phyloP scores from a whole-genome alignment of 2,113 vertebrate genomes.

The Podarcis raffonei region DNA sequence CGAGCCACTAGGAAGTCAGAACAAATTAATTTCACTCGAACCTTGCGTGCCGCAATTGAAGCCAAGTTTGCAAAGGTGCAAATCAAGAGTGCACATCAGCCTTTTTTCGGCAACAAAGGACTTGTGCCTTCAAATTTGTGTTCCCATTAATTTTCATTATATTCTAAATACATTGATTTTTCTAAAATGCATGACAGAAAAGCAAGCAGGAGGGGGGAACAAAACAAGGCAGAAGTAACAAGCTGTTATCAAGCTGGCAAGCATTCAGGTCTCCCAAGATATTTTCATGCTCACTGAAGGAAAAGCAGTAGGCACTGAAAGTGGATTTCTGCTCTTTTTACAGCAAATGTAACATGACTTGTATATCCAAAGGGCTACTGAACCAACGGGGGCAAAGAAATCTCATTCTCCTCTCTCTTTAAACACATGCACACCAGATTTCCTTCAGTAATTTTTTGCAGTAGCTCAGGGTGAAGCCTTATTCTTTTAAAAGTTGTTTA shows the following conservation, averaged over 20 bases:
- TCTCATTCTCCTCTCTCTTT: slow-evolving; percentile 26
- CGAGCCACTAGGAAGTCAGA: neutral
- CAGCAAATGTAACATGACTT: slow-evolving; percentile 29
- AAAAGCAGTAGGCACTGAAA: neutral
- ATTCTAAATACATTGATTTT: neutral
- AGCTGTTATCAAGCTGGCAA: slow-evolving; percentile 16
- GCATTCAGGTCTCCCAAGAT: slow-evolving; percentile 24
- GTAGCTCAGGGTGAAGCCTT: neutral
- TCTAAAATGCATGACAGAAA: neutral
- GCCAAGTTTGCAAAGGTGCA: neutral
- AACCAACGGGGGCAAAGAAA: slow-evolving; percentile 32
- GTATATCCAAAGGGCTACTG: slow-evolving; percentile 36
- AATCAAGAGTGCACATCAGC: neutral
- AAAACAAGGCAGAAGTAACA: neutral
- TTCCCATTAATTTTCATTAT: slow-evolving; percentile 8
- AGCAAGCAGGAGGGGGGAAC: neutral
- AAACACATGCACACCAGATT: slow-evolving; percentile 37
- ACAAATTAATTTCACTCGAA: slow-evolving; percentile 15
- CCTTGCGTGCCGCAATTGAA: neutral
- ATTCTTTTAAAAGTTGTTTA: neutral
- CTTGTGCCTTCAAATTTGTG: neutral
- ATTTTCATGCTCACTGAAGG: slow-evolving; percentile 36
- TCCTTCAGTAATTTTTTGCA: slow-evolving; percentile 39
- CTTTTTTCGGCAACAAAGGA: neutral
- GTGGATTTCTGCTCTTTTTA: slow-evolving; percentile 28